These are phyloP conservation scores for Bambusicola thoracicus DNA, from an alignment of 2,113 vertebrate genomes.

Conservation along the genomic window DNA sequence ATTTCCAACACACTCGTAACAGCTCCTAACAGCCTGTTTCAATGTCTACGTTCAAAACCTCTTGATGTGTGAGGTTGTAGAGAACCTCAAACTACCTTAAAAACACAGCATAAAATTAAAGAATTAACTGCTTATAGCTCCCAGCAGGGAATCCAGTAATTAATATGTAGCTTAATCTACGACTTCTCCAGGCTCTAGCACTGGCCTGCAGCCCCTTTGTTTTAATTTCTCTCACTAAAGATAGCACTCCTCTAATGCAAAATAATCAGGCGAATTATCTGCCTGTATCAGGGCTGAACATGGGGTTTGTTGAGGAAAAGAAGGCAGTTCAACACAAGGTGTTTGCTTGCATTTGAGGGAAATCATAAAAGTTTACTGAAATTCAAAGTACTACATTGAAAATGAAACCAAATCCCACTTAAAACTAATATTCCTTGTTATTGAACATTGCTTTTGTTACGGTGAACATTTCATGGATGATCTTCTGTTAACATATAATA, in stretches of 20 bases:
- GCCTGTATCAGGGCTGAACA: background rate
- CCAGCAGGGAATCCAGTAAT: conserved; percentile 46
- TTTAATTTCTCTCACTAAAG: conserved; percentile 73
- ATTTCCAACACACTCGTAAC: background rate
- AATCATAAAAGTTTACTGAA: background rate
- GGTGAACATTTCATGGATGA: background rate
- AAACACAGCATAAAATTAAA: conserved; percentile 38
- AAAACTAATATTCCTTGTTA: background rate
- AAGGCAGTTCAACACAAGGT: background rate
- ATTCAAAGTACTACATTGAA: background rate
- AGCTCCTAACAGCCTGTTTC: background rate
- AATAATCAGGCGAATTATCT: conserved; percentile 59
- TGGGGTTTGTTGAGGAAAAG: background rate
- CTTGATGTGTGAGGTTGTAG: background rate
- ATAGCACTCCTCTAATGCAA: conserved; percentile 60
- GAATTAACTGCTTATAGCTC: conserved; percentile 50
- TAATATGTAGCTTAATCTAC: conserved; percentile 68
- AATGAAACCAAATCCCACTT: background rate
- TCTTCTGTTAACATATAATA: background rate
- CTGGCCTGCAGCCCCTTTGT: conserved; percentile 73
- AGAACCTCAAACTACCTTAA: conserved; percentile 41
- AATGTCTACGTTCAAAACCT: background rate
- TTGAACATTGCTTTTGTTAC: background rate
- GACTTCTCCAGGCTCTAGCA: conserved; percentile 11
- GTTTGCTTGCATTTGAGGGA: background rate